Evolutionary conservation across 2,113 vertebrate genomes (phyloP).

Genomic region (Orcinus orca): DNA sequence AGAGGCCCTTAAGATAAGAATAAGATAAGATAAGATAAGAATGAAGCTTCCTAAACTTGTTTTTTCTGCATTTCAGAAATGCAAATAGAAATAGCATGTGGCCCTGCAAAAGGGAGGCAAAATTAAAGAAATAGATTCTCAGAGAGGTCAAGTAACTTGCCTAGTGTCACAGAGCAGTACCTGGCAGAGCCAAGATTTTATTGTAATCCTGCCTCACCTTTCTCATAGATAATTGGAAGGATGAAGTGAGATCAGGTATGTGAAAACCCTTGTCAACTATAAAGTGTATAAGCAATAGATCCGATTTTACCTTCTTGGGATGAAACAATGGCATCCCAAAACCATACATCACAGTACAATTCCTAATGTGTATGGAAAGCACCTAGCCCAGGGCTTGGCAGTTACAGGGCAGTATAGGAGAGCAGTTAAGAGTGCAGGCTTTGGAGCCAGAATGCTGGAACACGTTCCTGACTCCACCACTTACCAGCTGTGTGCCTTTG

Average conservation of each 20-base stretch:
- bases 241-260: not conserved
- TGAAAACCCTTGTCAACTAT: not conserved
- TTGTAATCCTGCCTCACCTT: not conserved
- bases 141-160: not conserved
- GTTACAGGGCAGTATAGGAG: rapidly evolving
- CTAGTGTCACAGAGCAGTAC: not conserved
- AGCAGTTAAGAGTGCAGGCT: not conserved
- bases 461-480: not conserved
- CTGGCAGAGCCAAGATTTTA: not conserved
- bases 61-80: not conserved
- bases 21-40: not conserved
- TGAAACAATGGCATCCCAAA: not conserved
- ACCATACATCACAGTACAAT: not conserved
- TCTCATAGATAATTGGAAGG: not conserved
- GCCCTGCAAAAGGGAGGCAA: not conserved
- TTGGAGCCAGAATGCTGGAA: not conserved
- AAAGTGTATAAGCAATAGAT: not conserved
- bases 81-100: not conserved
- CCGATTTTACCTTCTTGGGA: not conserved
- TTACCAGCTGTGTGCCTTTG: not conserved
- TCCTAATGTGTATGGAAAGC: rapidly evolving
- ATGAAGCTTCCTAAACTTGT: not conserved
- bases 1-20: not conserved
- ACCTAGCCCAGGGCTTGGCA: rapidly evolving
- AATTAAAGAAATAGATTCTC: not conserved